Percentiles rank a stretch among this genome's conserved stretches.
Conservation (phyloP, 2,888 invertebrate genomes). For the Tinea semifulvella region DNA sequence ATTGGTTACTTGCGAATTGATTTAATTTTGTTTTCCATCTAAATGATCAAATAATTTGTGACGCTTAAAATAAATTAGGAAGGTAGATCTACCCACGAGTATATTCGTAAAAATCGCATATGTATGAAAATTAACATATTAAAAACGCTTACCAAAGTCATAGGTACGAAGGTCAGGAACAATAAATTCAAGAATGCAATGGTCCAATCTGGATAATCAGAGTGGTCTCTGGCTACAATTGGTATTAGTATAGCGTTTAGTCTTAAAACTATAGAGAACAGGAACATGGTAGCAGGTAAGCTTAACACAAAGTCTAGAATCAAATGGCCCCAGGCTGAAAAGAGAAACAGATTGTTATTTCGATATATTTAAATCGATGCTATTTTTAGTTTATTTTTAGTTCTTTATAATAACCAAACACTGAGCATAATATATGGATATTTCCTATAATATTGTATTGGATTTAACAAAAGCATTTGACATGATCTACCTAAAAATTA, state of each 20-base stretch:
- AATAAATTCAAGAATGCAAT: slow-evolving; percentile 34
- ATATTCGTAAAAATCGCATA: not conserved
- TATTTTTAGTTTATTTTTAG: no score
- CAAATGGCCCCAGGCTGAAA: slow-evolving; percentile 45
- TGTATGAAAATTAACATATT: not conserved
- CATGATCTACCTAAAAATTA: no score
- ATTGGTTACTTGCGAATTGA: no score
- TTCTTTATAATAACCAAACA: no score
- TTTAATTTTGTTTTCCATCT: no score
- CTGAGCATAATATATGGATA: no score
- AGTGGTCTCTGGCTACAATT: slow-evolving; percentile 34
- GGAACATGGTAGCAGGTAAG: slow-evolving; percentile 31
- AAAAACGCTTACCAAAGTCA: slow-evolving; percentile 32
- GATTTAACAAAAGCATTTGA: no score
- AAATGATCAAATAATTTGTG: no score
- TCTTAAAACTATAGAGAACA: slow-evolving; percentile 28
- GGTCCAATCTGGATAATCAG: slow-evolving; percentile 30
- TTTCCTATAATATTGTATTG: no score
- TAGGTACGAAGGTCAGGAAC: slow-evolving; percentile 26
- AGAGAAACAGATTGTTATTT: no score
- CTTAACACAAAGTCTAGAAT: slow-evolving; percentile 32
- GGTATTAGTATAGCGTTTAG: slow-evolving; percentile 40
- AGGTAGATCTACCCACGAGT: not conserved
- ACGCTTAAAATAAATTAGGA: no score
- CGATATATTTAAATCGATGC: no score